Evolutionary conservation across 1,140 invertebrate genomes (phyloP).

Genomic region (Physella acuta): DNA sequence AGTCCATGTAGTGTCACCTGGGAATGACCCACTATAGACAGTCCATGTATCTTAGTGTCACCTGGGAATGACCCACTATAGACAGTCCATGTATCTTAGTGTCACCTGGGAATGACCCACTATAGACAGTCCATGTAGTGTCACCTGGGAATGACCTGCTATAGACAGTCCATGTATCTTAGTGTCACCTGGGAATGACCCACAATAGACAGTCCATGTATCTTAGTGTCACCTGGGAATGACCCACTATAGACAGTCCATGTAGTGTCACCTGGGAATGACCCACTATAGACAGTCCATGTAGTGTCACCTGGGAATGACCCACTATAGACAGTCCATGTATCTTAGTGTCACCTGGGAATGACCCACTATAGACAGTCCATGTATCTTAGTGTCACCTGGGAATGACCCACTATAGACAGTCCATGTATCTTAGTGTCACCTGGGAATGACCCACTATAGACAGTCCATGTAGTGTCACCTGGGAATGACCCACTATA

Average conservation of each 20-base stretch:
- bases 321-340: too few species aligned
- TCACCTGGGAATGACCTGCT: background rate
- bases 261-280: background rate
- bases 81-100: background rate
- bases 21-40: background rate
- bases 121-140: background rate
- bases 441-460: background rate
- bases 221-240: background rate
- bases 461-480: background rate
- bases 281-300: background rate
- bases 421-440: too few species aligned
- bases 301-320: background rate
- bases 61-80: background rate
- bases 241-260: background rate
- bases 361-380: background rate
- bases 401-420: conserved; percentile 44
- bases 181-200: conserved; percentile 40
- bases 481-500: background rate
- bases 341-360: background rate
- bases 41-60: background rate
- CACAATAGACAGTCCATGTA: too few species aligned
- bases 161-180: background rate
- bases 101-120: background rate
- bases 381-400: conserved; percentile 33
- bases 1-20: conserved; percentile 39